Conservation (phyloP, 2,797 vertebrate genomes). For the Galago senegalensis region DNA sequence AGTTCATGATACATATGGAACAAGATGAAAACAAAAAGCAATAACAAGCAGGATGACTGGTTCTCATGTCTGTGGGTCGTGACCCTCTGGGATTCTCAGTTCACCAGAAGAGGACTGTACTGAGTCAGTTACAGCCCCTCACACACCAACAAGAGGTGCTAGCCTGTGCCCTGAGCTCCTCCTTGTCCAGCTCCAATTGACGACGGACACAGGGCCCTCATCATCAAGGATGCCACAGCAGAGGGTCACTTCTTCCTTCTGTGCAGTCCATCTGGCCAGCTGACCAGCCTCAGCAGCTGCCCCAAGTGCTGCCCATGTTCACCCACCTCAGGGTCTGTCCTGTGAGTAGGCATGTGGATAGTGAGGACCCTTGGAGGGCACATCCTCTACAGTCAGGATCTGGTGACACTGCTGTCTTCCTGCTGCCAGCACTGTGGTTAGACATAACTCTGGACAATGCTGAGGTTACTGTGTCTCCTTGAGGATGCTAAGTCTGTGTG, state of each 20-base stretch:
- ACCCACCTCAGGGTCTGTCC: not conserved
- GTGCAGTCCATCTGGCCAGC: too few species aligned
- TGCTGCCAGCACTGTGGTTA: not conserved
- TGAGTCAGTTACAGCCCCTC: not conserved
- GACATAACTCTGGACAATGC: not conserved
- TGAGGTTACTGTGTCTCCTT: not conserved
- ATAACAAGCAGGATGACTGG: not conserved
- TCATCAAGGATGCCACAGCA: too few species aligned
- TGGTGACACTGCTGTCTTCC: not conserved
- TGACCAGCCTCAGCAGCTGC: rapidly evolving
- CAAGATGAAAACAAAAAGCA: not conserved
- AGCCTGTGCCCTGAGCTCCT: not conserved
- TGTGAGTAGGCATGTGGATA: not conserved
- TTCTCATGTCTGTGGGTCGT: not conserved
- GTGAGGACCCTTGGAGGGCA: too few species aligned
- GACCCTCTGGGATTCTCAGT: not conserved
- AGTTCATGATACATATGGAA: not conserved
- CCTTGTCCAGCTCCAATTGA: not conserved
- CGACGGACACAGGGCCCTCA: rapidly evolving
- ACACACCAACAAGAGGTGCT: not conserved
- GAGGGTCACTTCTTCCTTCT: too few species aligned
- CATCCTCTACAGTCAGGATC: not conserved
- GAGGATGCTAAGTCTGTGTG: rapidly evolving
- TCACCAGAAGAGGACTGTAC: too few species aligned
- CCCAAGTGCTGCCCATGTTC: not conserved